These are phyloP conservation scores for Cephalopterus ornatus DNA, from an alignment of 2,113 vertebrate genomes.

Conservation along the genomic window DNA sequence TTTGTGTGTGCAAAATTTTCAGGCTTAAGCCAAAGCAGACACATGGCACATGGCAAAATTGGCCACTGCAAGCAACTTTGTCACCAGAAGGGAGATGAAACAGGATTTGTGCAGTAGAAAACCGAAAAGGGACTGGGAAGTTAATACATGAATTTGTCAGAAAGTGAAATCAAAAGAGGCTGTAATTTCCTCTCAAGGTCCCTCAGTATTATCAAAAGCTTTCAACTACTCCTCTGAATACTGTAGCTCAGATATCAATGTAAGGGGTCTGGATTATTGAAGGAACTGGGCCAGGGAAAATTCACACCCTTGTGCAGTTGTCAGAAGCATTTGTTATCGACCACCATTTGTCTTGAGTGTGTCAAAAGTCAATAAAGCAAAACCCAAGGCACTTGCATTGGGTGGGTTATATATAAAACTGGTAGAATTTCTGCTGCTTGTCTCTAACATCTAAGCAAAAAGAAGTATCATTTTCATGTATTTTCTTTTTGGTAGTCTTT, in stretches of 20 bases:
- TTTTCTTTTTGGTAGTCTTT: not conserved
- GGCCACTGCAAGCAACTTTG: not conserved
- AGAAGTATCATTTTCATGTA: not conserved
- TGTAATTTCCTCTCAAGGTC: not conserved
- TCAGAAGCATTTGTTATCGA: not conserved
- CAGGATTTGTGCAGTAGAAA: not conserved
- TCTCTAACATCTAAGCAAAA: not conserved
- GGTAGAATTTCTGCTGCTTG: not conserved
- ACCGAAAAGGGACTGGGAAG: not conserved
- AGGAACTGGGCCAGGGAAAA: not conserved
- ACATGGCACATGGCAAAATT: not conserved
- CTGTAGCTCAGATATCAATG: not conserved
- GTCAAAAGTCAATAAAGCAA: not conserved
- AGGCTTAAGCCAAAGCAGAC: not conserved
- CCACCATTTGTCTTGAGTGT: not conserved
- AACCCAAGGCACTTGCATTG: not conserved
- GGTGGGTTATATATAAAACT: not conserved
- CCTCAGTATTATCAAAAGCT: not conserved
- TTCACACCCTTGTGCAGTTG: not conserved
- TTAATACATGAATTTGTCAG: not conserved
- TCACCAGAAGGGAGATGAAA: not conserved
- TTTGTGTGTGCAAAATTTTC: too few relatives aligned
- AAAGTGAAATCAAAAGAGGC: not conserved
- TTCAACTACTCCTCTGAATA: not conserved
- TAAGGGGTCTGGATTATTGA: not conserved